Percentiles rank a stretch among this genome's conserved stretches.
Evolutionary conservation across 2,888 invertebrate genomes (phyloP).

Genomic region (Parelbella ahira): DNA sequence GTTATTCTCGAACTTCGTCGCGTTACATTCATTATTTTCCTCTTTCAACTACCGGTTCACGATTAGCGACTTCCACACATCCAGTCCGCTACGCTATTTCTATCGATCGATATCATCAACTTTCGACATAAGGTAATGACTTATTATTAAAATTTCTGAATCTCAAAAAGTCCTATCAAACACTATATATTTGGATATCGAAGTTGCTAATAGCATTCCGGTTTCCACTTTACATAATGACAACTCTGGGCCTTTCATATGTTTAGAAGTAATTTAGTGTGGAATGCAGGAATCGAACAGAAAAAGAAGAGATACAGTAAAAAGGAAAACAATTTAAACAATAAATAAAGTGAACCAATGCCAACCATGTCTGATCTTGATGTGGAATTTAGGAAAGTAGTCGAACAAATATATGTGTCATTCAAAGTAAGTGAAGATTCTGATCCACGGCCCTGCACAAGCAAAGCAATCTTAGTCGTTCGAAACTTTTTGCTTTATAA

Average conservation of each 20-base stretch:
- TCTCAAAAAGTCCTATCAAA: constrained; percentile 35
- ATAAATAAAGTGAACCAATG: constrained; percentile 25
- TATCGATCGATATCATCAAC: constrained; percentile 33
- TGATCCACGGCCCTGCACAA: constrained; percentile 71
- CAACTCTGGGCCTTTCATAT: constrained; percentile 64
- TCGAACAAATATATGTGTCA: constrained; percentile 33
- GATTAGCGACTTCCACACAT: constrained; percentile 34
- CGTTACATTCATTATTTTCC: constrained; percentile 46
- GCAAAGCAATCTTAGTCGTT: constrained; percentile 75
- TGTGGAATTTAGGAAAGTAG: constrained; percentile 38
- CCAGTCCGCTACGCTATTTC: constrained; percentile 26
- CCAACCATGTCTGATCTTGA: constrained; percentile 28
- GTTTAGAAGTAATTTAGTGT: constrained; percentile 31
- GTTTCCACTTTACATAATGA: constrained; percentile 40
- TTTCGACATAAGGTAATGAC: constrained; percentile 33
- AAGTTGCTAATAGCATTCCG: constrained; percentile 44
- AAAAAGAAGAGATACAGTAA: constrained; percentile 20
- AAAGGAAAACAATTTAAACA: constrained; percentile 21
- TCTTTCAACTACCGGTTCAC: constrained; percentile 33
- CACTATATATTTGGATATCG: constrained; percentile 33
- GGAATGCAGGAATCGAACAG: constrained; percentile 28
- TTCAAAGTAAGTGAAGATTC: constrained; percentile 37
- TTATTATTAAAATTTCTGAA: constrained; percentile 31
- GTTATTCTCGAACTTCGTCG: constrained; percentile 73
- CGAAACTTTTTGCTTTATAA: constrained; percentile 79